These are phyloP conservation scores for Dromococcyx pavoninus DNA, from an alignment of 2,797 vertebrate species.

Conservation along the genomic window DNA sequence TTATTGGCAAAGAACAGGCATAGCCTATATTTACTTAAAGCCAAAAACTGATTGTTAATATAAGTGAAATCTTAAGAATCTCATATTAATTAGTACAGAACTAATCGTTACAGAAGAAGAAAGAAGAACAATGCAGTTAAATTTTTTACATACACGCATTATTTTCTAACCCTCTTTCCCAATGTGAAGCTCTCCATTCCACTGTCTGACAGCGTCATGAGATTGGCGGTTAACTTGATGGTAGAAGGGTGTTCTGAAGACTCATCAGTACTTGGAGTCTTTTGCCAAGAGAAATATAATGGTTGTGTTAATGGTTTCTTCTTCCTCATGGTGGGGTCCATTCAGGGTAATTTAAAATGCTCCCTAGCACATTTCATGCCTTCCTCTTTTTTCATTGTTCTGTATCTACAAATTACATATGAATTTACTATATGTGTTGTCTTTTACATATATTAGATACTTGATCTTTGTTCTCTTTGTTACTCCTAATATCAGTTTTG, in stretches of 20 bases:
- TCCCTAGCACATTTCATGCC: not conserved
- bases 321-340: not conserved
- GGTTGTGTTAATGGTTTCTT: not conserved
- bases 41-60: not conserved
- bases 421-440: not conserved
- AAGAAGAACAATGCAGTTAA: not conserved
- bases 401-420: not conserved
- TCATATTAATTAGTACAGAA: not conserved
- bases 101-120: not conserved
- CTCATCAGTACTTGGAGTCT: not conserved
- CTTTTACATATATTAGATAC: not conserved
- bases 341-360: not conserved
- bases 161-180: not conserved
- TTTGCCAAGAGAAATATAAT: not conserved
- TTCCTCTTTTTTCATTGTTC: not conserved
- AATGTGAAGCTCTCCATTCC: rapidly evolving
- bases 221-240: not conserved
- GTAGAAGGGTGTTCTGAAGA: not conserved
- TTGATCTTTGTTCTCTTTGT: not conserved
- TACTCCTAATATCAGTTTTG: not conserved
- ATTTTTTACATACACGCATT: not conserved
- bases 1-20: not conserved
- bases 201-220: not conserved
- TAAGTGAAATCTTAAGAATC: not conserved
- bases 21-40: not conserved